Evolutionary conservation across 2,113 vertebrate genomes (phyloP).

Genomic region (Triplophysa siluroides): DNA sequence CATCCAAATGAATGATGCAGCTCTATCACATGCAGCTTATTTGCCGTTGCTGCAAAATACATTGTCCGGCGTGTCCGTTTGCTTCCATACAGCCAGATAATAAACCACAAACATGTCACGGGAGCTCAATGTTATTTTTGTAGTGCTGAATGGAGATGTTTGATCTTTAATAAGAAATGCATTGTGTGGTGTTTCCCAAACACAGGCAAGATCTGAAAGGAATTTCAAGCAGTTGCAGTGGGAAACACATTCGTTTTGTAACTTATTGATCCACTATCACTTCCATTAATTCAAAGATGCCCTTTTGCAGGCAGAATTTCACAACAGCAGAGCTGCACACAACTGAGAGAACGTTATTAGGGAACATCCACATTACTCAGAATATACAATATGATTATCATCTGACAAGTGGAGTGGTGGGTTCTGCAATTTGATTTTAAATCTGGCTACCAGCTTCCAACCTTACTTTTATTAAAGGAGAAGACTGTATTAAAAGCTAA

Average conservation of each 20-base stretch:
- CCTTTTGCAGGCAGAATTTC: conserved; percentile 61
- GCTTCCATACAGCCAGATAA: conserved; percentile 43
- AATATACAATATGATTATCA: not conserved
- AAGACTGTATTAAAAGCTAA: too few species aligned
- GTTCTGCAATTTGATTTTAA: not conserved
- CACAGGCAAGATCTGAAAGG: conserved; percentile 55
- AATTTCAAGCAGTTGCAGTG: conserved; percentile 57
- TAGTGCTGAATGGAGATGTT: conserved; percentile 33
- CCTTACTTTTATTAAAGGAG: too few species aligned
- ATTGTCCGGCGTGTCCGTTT: conserved; percentile 39
- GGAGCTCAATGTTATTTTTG: conserved; percentile 19
- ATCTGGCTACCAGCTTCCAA: too few species aligned
- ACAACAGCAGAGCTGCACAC: not conserved
- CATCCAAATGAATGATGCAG: conserved; percentile 9
- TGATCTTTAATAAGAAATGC: conserved; percentile 57
- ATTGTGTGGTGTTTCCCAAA: conserved; percentile 59
- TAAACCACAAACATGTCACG: conserved; percentile 39
- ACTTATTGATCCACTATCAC: conserved; percentile 67
- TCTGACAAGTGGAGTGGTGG: not conserved
- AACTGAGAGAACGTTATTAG: not conserved
- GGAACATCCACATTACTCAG: not conserved
- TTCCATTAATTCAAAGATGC: conserved; percentile 69
- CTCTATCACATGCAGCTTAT: conserved; percentile 29
- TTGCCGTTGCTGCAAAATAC: conserved; percentile 39
- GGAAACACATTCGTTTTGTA: conserved; percentile 53